These are phyloP conservation scores for Agriopis marginaria DNA, from an alignment of 2,888 invertebrate species.

Conservation along the genomic window DNA sequence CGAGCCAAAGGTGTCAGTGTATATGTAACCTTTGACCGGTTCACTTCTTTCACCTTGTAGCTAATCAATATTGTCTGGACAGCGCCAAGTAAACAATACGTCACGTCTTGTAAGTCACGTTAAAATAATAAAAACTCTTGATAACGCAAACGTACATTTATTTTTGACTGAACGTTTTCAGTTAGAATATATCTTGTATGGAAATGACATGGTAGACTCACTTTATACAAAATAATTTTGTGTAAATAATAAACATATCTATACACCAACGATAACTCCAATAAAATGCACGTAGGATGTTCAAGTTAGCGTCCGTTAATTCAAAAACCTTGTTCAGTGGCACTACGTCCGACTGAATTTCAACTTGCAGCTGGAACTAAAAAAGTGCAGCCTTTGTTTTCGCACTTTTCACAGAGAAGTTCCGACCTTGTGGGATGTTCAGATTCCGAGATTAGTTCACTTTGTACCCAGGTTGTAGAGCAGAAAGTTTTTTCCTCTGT, in stretches of 20 bases:
- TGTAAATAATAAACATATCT: slow-evolving; percentile 59
- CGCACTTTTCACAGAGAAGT: slow-evolving; percentile 60
- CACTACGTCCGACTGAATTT: slow-evolving; percentile 58
- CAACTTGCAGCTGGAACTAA: slow-evolving; percentile 57
- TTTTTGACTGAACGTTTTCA: slow-evolving; percentile 51
- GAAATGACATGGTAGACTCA: slow-evolving; percentile 63
- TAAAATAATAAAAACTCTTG: slow-evolving; percentile 61
- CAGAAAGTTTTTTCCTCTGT: slow-evolving; percentile 63
- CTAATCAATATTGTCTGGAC: slow-evolving; percentile 62
- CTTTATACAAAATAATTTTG: slow-evolving; percentile 51
- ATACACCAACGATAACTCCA: slow-evolving; percentile 58
- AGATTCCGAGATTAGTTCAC: slow-evolving; percentile 71
- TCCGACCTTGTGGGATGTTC: slow-evolving; percentile 65
- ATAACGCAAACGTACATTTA: slow-evolving; percentile 62
- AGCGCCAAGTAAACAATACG: slow-evolving; percentile 52
- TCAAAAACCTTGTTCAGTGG: slow-evolving; percentile 52
- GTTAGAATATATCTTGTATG: slow-evolving; percentile 50
- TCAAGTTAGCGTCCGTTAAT: slow-evolving; percentile 55
- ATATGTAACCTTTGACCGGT: slow-evolving; percentile 43
- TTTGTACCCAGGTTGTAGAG: slow-evolving; percentile 66
- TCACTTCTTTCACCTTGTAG: slow-evolving; percentile 43
- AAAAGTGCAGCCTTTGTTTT: slow-evolving; percentile 61
- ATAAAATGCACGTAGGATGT: slow-evolving; percentile 62
- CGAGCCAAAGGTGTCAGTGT: slow-evolving; percentile 29
- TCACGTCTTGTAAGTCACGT: slow-evolving; percentile 59